These are phyloP conservation scores for Cheilosia impressa DNA, from an alignment of 2,888 invertebrate genomes.

Conservation along the genomic window DNA sequence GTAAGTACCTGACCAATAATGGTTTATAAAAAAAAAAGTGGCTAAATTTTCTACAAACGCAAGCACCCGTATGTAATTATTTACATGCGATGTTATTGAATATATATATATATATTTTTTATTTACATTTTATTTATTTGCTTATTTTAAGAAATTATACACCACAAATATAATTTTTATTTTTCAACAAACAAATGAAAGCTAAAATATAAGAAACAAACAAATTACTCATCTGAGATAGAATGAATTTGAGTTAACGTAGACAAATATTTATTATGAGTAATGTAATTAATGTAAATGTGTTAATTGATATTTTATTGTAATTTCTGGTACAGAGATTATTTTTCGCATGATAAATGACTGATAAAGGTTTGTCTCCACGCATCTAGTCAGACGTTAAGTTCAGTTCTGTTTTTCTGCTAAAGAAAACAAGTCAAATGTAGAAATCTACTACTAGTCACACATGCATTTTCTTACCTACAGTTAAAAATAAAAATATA, in stretches of 20 bases:
- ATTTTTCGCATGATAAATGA: slow-evolving; percentile 56
- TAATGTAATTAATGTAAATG: slow-evolving; percentile 59
- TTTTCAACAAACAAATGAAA: slow-evolving; percentile 6
- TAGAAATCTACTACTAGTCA: slow-evolving; percentile 63
- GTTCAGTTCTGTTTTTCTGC: slow-evolving; percentile 12
- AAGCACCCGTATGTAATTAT: slow-evolving; percentile 24
- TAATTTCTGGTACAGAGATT: slow-evolving; percentile 51
- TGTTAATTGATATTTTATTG: slow-evolving; percentile 47
- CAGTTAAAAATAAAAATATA: slow-evolving; percentile 17
- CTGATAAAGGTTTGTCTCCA: slow-evolving; percentile 52
- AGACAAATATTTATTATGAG: slow-evolving; percentile 61
- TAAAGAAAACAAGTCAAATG: slow-evolving; percentile 32
- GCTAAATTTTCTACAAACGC: slow-evolving; percentile 15
- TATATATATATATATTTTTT: slow-evolving; percentile 22
- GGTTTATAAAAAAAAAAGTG: slow-evolving; percentile 29
- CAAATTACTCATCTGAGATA: slow-evolving; percentile 33
- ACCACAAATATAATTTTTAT: slow-evolving; percentile 19
- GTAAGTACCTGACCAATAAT: slow-evolving; percentile 75
- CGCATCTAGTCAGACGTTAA: slow-evolving; percentile 63
- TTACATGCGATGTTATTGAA: slow-evolving; percentile 15
- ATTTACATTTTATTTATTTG: slow-evolving; percentile 18
- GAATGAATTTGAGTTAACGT: slow-evolving; percentile 63
- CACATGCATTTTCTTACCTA: slow-evolving; percentile 49
- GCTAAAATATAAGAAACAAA: slow-evolving; percentile 1
- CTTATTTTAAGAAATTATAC: slow-evolving; percentile 36